phyloP scores from a whole-genome alignment of 2,888 invertebrate genomes.

The Xylocampa areola region DNA sequence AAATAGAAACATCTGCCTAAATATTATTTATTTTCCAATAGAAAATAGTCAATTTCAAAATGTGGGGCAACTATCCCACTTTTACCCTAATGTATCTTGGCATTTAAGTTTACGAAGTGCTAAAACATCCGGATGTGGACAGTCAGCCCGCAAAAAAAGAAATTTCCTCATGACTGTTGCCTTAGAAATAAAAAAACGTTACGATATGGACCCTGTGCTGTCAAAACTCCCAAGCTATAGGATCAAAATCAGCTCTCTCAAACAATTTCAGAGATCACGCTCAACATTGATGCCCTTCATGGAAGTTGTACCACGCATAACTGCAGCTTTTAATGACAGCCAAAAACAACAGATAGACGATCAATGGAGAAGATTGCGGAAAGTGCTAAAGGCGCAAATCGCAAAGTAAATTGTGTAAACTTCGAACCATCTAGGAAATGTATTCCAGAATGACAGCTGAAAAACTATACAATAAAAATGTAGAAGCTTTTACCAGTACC shows the following conservation, averaged over 20 bases:
- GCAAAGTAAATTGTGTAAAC: conserved; percentile 3
- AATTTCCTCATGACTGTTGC: conserved; percentile 39
- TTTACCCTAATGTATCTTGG: no score
- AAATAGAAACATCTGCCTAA: background rate
- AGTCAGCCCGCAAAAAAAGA: conserved; percentile 36
- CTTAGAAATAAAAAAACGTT: conserved; percentile 38
- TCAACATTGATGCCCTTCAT: conserved; percentile 19
- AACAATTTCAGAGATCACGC: conserved; percentile 25
- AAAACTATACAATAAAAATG: background rate
- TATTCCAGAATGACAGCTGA: conserved; percentile 4
- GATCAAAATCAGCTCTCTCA: conserved; percentile 38
- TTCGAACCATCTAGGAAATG: conserved; percentile 15
- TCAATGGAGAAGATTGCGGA: conserved; percentile 31
- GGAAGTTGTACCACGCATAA: background rate
- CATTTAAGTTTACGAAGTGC: conserved; percentile 34
- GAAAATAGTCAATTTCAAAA: background rate
- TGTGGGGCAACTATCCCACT: background rate
- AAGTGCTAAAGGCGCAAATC: conserved; percentile 8
- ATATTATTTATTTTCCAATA: background rate
- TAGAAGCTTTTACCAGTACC: background rate
- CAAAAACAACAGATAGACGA: conserved; percentile 6
- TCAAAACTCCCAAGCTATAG: conserved; percentile 33
- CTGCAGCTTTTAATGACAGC: background rate
- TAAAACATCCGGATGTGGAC: conserved; percentile 40
- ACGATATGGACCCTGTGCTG: conserved; percentile 41